Conservation (phyloP, 2,113 vertebrate genomes). For the Caranx ignobilis region DNA sequence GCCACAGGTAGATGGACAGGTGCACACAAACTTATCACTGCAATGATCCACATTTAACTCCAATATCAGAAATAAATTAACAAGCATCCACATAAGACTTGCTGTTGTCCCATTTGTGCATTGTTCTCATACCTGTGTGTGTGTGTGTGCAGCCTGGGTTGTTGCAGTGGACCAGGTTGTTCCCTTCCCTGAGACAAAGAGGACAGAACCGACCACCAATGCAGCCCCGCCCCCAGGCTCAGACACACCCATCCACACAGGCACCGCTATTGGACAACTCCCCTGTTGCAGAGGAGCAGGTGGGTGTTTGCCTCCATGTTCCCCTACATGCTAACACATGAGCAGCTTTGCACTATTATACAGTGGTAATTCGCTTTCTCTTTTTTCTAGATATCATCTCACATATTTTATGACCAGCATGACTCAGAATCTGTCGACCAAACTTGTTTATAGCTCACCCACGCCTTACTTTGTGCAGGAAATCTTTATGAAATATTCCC, state of each 20-base stretch:
- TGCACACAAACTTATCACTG: background rate
- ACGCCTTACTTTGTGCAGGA: background rate
- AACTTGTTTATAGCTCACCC: background rate
- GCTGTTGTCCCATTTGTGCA: background rate
- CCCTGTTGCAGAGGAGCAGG: constrained; percentile 93
- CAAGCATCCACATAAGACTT: background rate
- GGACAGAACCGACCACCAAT: constrained; percentile 80
- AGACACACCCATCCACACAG: constrained; percentile 61
- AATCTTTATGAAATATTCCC: background rate
- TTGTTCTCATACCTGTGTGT: background rate
- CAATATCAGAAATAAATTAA: background rate
- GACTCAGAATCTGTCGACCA: background rate
- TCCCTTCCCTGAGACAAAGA: constrained; percentile 90
- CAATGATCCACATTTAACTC: background rate
- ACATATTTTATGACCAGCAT: background rate
- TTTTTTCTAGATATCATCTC: background rate
- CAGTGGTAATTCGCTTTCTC: background rate
- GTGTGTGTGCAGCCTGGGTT: constrained; percentile 83
- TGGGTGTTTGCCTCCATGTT: constrained; percentile 64
- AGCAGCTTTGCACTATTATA: background rate
- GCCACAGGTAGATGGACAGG: constrained; percentile 74
- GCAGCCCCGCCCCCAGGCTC: constrained; percentile 80
- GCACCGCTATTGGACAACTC: constrained; percentile 76
- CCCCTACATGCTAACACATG: background rate
- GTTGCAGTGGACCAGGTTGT: constrained; percentile 93